These are phyloP conservation scores for Hydropotes inermis DNA, from an alignment of 2,113 vertebrate species.

Conservation along the genomic window DNA sequence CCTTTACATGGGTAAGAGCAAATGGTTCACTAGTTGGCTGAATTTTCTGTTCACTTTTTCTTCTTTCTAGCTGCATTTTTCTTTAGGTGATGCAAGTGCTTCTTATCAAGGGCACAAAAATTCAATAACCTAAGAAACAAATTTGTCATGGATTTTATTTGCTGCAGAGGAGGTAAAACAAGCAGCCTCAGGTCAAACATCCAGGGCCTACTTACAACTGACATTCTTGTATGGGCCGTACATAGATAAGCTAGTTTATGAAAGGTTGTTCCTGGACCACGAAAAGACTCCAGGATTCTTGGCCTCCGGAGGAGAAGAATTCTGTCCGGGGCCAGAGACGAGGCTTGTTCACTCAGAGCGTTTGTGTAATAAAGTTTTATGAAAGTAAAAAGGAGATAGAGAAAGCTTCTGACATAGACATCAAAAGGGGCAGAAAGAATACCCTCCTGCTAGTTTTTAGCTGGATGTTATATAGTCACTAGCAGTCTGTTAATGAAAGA, in stretches of 20 bases:
- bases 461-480: neutral
- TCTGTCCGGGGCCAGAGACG: too few relatives aligned
- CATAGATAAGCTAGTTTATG: neutral
- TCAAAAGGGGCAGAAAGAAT: neutral
- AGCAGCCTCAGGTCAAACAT: too few relatives aligned
- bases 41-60: neutral
- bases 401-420: neutral
- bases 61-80: neutral
- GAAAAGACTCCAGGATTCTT: fast-evolving
- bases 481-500: too few relatives aligned
- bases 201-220: neutral
- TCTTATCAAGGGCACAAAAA: neutral
- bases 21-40: neutral
- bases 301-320: too few relatives aligned
- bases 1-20: neutral
- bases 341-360: neutral
- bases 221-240: neutral
- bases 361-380: neutral
- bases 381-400: neutral
- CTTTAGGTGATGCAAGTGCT: neutral
- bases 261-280: neutral
- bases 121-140: neutral
- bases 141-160: neutral
- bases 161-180: neutral
- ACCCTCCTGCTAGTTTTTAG: neutral